Evolutionary conservation across 2,113 vertebrate genomes (phyloP), one percentile per base, ranked within the genome.

Genomic region (Calcarius ornatus): DNA sequence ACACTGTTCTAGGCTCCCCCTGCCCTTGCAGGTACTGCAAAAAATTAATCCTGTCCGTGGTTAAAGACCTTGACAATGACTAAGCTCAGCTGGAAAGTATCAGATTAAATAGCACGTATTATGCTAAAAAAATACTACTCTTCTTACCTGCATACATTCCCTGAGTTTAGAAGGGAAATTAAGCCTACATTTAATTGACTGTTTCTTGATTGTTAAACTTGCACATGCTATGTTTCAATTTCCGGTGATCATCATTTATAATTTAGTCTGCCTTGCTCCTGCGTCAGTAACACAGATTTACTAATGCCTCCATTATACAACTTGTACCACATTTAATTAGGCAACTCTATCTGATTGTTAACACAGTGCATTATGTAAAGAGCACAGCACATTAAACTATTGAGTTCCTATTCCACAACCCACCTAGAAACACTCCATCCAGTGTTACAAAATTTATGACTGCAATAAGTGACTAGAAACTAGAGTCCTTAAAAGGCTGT

Each of bases 221-320:
- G 38, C 10, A 42, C 5, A 10, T 48, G 37, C 24, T 86, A 37
- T 43, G 20, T 65, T 94, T 84, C 70, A 81, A 47, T 72, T 96
- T 91, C 33, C 0, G 0, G 25, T 24, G 31, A 57, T 78, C 20
- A 19, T 65, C 42, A 25, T 54, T 21, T 61, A 57, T 57, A 88
- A 86, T 88, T 81, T 45, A 77, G 8, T 2, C 0, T 73, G 71
- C 48, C 56, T 83, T 88, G 24, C 19, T 93, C 61, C 68, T 61
- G 60, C 79, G 20, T 85, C 43, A 31, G 40, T 85, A 83, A 76
- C 45, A 70, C 20, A 50, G 28, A 86, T 94, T 96, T 94, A 95
- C 50, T 65, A 45, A 51, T 23, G 8, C 12, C 38, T 51, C 23
- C 75, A 77, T 80, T 93, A 71, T 42, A 92, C 64, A 72, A 21